Percentiles rank a stretch among this genome's conserved stretches.
Conservation (phyloP, 1,140 invertebrate genomes). For the Hyphantria cunea region DNA sequence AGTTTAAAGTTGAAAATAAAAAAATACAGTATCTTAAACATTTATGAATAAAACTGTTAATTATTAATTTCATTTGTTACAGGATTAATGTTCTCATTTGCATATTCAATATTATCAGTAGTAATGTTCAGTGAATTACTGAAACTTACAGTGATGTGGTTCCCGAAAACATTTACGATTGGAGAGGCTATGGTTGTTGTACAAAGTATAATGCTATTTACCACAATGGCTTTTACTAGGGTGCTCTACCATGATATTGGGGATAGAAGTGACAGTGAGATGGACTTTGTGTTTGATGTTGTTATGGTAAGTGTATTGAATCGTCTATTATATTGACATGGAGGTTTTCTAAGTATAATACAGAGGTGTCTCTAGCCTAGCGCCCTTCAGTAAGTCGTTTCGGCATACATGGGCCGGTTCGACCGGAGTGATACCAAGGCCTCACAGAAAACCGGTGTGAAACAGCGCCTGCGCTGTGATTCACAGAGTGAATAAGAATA, state of each 20-base stretch:
- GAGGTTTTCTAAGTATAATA: too few species aligned
- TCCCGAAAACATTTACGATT: slow-evolving; percentile 64
- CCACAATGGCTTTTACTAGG: slow-evolving; percentile 34
- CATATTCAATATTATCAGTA: slow-evolving; percentile 39
- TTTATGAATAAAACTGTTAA: neutral
- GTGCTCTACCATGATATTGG: slow-evolving; percentile 35
- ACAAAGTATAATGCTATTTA: slow-evolving; percentile 51
- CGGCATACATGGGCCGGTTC: too few species aligned
- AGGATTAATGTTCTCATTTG: slow-evolving; percentile 52
- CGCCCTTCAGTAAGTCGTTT: too few species aligned
- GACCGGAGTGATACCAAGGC: too few species aligned
- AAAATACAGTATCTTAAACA: too few species aligned
- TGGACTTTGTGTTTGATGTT: slow-evolving; percentile 50
- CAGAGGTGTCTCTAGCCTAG: too few species aligned
- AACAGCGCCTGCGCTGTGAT: too few species aligned
- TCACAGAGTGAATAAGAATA: too few species aligned
- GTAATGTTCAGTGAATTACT: slow-evolving; percentile 48
- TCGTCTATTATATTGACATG: too few species aligned
- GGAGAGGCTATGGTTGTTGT: slow-evolving; percentile 65
- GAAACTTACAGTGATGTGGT: slow-evolving; percentile 39
- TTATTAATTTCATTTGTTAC: slow-evolving; percentile 34
- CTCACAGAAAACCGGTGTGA: too few species aligned
- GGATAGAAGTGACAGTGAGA: slow-evolving; percentile 41
- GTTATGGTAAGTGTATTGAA: slow-evolving; percentile 56
- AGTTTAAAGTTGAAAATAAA: too few species aligned